Conservation (phyloP, 2,113 vertebrate genomes). For the Sylvia atricapilla region DNA sequence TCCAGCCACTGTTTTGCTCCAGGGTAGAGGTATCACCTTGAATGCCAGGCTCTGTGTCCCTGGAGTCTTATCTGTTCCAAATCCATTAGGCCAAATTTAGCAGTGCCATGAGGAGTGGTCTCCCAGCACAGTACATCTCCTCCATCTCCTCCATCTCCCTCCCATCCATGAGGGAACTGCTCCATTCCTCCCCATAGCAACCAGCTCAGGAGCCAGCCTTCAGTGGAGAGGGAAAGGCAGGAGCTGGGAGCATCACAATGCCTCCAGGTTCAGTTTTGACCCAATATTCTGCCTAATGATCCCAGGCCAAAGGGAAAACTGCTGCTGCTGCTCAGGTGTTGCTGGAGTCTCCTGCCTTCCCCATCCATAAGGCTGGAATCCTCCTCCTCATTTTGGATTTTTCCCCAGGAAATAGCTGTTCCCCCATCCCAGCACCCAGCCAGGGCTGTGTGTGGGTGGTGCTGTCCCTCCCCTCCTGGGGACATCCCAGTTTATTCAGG, state of each 20-base stretch:
- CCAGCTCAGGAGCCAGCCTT: background rate
- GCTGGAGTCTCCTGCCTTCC: background rate
- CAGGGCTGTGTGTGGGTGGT: background rate
- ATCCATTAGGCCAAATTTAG: background rate
- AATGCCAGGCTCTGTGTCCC: background rate
- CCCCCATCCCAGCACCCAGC: background rate
- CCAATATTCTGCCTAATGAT: background rate
- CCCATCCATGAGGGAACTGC: background rate
- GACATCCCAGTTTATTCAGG: background rate
- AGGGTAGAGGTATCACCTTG: slow-evolving; percentile 11
- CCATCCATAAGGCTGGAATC: too few species aligned
- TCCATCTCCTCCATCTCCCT: background rate
- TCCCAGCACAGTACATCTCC: background rate
- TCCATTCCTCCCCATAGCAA: background rate
- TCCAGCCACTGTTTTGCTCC: background rate
- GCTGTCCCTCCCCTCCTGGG: background rate
- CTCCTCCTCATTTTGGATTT: background rate
- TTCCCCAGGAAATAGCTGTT: background rate
- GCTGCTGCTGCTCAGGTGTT: background rate
- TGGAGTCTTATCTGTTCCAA: background rate
- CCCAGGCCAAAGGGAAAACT: background rate
- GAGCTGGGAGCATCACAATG: background rate
- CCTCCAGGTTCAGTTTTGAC: background rate
- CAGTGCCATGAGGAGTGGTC: fast-evolving
- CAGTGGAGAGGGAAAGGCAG: background rate